Evolutionary conservation across 2,113 vertebrate species (phyloP), one percentile per base, ranked within the genome.

Genomic region (Mirounga angustirostris): DNA sequence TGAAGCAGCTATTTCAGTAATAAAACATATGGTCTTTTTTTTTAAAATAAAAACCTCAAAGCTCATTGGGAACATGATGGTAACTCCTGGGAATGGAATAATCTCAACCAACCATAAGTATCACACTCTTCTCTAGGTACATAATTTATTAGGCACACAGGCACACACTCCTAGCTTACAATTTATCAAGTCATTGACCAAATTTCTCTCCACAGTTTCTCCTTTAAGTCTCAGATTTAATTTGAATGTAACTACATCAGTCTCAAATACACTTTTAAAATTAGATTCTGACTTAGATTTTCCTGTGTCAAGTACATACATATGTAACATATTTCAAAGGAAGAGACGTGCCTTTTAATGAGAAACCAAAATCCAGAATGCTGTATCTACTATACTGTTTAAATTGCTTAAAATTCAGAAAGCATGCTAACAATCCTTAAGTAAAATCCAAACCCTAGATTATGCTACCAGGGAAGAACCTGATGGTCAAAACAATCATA

Each of bases 381-480:
- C 54, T 94, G 2, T 93, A 79, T 89, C 96, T 82, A 69, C 21
- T 96, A 58, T 26, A 81, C 63, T 97, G 28, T 52, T 97, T 96
- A 83, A 98, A 93, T 16, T 80, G 69, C 52, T 91, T 87, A 78
- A 87, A 97, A 63, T 95, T 94, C 24, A 96, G 95, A 93, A 81
- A 89, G 13, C 58, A 85, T 95, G 54, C 56, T 95, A 96, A 98
- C 97, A 97, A 97, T 67, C 14, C 65, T 36, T 82, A 76, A 96
- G 76, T 69, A 95, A 97, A 94, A 59, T 15, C 86, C 80, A 94
- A 98, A 89, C 12, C 58, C 56, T 83, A 52, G 80, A 91, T 97
- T 97, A 97, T 95, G 67, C 86, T 97, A 97, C 94, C 69, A 97
- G 98, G 92, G 91, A 97, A 97, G 71, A 96, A 87, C 40, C 11